phyloP scores from a whole-genome alignment of 2,113 vertebrate species.

The Mesocricetus auratus region DNA sequence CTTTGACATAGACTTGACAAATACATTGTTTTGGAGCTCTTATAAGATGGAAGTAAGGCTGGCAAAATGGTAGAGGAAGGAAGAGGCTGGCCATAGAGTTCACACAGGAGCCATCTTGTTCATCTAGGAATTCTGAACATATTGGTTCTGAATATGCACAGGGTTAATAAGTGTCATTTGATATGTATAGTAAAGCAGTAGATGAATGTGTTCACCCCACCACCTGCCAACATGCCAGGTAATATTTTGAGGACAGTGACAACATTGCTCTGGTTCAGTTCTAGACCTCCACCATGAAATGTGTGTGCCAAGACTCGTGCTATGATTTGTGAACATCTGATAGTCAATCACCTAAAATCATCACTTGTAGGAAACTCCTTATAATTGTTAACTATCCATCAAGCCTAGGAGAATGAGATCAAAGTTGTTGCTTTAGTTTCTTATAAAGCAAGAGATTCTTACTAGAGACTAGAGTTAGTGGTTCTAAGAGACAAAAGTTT shows the following conservation, averaged over 20 bases:
- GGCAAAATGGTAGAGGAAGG: not conserved
- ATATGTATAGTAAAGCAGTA: not conserved
- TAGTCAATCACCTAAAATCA: not conserved
- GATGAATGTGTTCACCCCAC: not conserved
- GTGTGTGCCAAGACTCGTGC: accelerated
- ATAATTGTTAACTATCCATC: not conserved
- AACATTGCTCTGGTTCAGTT: not conserved
- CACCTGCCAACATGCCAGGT: not conserved
- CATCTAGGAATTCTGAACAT: not conserved
- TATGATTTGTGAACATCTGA: not conserved
- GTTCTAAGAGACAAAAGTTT: not conserved
- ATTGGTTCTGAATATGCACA: not conserved
- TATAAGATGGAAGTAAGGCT: not conserved
- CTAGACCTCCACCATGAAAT: not conserved
- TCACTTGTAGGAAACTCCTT: not conserved
- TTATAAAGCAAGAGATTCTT: slow-evolving; percentile 41
- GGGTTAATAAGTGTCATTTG: not conserved
- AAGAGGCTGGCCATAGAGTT: not conserved
- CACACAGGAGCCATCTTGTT: not conserved
- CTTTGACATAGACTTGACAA: not conserved
- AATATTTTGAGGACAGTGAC: not conserved
- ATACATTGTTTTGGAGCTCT: not conserved
- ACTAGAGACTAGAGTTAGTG: not conserved
- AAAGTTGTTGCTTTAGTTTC: slow-evolving; percentile 29
- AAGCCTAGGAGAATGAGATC: not conserved